Evolutionary conservation across 2,888 invertebrate species (phyloP).

Genomic region (Apeira syringaria): DNA sequence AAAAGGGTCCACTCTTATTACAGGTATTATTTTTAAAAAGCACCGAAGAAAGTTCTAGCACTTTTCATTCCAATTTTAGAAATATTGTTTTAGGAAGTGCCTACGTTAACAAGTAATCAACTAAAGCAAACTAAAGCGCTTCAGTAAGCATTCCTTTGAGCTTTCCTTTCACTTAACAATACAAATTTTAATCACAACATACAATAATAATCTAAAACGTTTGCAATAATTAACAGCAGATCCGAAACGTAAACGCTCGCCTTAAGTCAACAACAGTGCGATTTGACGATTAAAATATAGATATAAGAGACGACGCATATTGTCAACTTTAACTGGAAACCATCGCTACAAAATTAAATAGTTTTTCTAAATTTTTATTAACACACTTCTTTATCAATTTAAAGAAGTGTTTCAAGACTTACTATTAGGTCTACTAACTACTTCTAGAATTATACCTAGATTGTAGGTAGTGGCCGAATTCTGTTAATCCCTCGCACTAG

Average conservation of each 20-base stretch:
- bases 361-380: no score
- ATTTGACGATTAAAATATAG: constrained; percentile 15
- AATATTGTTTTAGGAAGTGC: neutral
- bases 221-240: constrained; percentile 55
- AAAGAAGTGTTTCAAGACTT: no score
- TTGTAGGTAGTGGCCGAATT: no score
- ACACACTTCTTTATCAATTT: no score
- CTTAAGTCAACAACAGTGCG: constrained; percentile 48
- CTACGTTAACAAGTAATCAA: constrained; percentile 18
- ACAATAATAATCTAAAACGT: constrained; percentile 48
- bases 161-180: constrained; percentile 22
- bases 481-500: no score
- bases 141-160: constrained; percentile 15
- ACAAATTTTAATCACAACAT: constrained; percentile 42
- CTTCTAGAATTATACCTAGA: no score
- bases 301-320: constrained; percentile 8
- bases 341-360: no score
- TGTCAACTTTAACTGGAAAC: no score
- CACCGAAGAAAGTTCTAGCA: neutral
- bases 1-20: no score
- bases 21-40: no score
- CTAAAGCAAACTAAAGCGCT: constrained; percentile 26
- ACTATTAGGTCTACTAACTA: no score
- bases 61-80: neutral
- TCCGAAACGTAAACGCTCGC: constrained; percentile 35